Conservation (phyloP, 2,888 invertebrate genomes). For the Hydriomena furcata region DNA sequence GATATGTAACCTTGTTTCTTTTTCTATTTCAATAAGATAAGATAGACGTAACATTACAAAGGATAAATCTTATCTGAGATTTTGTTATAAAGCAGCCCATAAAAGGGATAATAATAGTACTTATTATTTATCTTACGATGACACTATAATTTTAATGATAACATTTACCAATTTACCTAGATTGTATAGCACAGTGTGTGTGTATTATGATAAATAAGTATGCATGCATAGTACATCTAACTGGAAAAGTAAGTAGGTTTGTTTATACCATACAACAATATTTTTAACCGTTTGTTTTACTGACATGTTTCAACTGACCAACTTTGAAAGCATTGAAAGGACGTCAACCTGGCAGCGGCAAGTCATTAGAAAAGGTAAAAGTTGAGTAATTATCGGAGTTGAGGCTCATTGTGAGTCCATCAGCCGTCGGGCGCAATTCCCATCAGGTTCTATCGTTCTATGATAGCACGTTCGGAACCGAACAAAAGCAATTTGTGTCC, state of each 20-base stretch:
- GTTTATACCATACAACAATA: constrained; percentile 3
- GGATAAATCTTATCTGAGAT: constrained; percentile 51
- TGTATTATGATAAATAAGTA: not conserved
- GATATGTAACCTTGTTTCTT: constrained; percentile 51
- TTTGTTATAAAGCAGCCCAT: constrained; percentile 50
- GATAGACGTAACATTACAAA: constrained; percentile 44
- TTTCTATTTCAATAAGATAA: constrained; percentile 60
- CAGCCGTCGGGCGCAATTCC: constrained; percentile 58
- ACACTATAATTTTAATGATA: constrained; percentile 24
- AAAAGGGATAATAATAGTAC: constrained; percentile 41
- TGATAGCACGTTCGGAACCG: constrained; percentile 65
- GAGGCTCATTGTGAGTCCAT: constrained; percentile 63
- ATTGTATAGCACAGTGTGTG: not conserved
- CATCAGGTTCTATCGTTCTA: constrained; percentile 45
- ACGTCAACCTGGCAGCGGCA: constrained; percentile 44
- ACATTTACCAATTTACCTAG: not conserved
- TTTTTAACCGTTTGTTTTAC: constrained; percentile 13
- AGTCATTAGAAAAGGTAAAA: constrained; percentile 57
- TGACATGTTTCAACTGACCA: constrained; percentile 24
- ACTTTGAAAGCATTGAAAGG: constrained; percentile 32
- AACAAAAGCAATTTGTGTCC: constrained; percentile 82
- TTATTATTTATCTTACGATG: constrained; percentile 35
- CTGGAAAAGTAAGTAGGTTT: not conserved
- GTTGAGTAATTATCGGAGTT: constrained; percentile 58
- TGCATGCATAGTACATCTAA: no score